phyloP scores from a whole-genome alignment of 2,113 vertebrate genomes.

The Chroicocephalus ridibundus region DNA sequence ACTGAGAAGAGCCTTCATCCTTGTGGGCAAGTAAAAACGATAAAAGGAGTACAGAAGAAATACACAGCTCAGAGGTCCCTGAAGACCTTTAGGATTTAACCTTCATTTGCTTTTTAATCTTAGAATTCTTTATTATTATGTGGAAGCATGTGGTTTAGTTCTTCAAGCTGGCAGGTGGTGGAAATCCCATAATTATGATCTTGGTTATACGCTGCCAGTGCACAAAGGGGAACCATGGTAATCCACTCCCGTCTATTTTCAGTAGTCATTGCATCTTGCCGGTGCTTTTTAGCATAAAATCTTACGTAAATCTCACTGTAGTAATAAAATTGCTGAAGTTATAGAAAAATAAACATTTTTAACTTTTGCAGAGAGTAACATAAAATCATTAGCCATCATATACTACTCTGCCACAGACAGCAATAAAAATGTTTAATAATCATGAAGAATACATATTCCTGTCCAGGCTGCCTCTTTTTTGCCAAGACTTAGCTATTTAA shows the following conservation, averaged over 20 bases:
- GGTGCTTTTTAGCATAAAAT: constrained; percentile 32
- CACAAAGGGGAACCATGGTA: constrained; percentile 37
- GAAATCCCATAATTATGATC: constrained; percentile 37
- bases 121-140: constrained; percentile 27
- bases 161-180: constrained; percentile 40
- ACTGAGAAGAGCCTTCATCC: background rate
- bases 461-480: background rate
- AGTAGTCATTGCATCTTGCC: constrained; percentile 27
- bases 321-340: constrained; percentile 59
- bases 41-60: background rate
- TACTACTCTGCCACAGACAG: constrained; percentile 15
- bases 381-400: constrained; percentile 55
- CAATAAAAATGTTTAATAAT: constrained; percentile 1
- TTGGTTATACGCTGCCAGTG: constrained; percentile 37
- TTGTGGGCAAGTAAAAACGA: constrained; percentile 7
- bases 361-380: constrained; percentile 59
- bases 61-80: background rate
- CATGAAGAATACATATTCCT: background rate
- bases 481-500: background rate
- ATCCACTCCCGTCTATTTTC: constrained; percentile 43
- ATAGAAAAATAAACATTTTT: constrained; percentile 47
- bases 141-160: constrained; percentile 18
- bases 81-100: constrained; percentile 41
- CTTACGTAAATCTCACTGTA: constrained; percentile 34
- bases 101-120: constrained; percentile 51